Evolutionary conservation across 2,113 vertebrate genomes (phyloP).

Genomic region (Galeopterus variegatus): DNA sequence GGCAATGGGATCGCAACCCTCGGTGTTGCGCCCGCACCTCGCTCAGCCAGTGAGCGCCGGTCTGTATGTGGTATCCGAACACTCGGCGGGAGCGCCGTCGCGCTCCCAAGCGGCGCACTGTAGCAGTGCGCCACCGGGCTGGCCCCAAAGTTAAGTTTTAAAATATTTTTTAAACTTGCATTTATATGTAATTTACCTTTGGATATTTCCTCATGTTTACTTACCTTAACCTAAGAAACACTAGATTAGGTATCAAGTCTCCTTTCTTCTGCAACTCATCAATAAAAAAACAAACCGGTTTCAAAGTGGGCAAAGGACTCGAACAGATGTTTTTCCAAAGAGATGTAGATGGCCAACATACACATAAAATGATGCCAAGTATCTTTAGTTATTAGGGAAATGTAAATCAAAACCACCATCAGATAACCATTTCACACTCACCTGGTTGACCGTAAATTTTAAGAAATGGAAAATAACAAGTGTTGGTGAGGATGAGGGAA

Average conservation of each 20-base stretch:
- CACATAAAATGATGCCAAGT: neutral
- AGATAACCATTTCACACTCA: neutral
- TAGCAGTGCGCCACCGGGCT: no score
- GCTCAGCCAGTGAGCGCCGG: no score
- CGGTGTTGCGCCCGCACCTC: no score
- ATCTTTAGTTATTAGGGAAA: slow-evolving; percentile 36
- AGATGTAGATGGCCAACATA: neutral
- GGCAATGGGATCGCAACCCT: no score
- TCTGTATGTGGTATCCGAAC: no score
- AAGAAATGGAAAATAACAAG: neutral
- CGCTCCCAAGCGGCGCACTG: no score
- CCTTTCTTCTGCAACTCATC: neutral
- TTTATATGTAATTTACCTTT: slow-evolving; percentile 50
- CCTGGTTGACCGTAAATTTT: neutral
- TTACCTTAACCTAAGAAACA: slow-evolving; percentile 31
- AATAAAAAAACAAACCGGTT: neutral
- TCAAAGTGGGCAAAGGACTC: neutral
- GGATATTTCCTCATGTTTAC: neutral
- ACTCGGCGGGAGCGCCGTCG: no score
- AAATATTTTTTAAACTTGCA: neutral
- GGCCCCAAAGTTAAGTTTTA: slow-evolving; percentile 44
- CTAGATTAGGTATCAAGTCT: neutral
- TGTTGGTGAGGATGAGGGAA: neutral
- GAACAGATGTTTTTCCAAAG: neutral
- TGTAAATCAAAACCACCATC: neutral